Evolutionary conservation across 2,113 vertebrate genomes (phyloP).

Genomic region (Vireo altiloquus): DNA sequence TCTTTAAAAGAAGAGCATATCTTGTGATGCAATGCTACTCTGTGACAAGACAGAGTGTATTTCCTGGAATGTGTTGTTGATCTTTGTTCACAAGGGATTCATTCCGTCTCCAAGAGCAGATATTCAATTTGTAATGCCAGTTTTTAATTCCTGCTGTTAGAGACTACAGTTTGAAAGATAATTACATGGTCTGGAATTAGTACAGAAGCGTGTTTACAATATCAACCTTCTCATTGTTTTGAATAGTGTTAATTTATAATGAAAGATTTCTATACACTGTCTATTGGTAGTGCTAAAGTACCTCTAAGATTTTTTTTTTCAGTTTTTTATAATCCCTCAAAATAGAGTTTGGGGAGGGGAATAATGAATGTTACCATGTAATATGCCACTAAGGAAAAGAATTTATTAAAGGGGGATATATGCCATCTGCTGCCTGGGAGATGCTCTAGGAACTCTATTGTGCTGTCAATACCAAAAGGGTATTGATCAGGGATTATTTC

Average conservation of each 20-base stretch:
- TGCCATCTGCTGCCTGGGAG: neutral
- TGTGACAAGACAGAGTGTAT: neutral
- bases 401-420: neutral
- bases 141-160: constrained; percentile 20
- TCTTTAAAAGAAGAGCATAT: neutral
- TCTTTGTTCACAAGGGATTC: constrained; percentile 1
- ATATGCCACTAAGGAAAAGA: neutral
- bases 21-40: neutral
- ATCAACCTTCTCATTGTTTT: constrained; percentile 33
- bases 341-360: neutral
- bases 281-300: neutral
- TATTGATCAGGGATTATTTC: neutral
- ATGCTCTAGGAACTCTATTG: neutral
- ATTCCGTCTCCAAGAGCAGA: constrained; percentile 12
- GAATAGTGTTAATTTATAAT: constrained; percentile 6
- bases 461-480: neutral
- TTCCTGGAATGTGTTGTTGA: neutral
- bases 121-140: neutral
- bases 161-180: neutral
- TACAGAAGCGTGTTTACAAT: constrained; percentile 37
- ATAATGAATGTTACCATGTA: neutral
- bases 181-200: constrained; percentile 18
- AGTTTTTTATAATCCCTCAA: neutral
- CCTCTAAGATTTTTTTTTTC: neutral
- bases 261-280: neutral